Evolutionary conservation across 30 jellyfish, hydroid and myxozoan genomes (phyloP).

Genomic region (Chrysaora quinquecirrha): DNA sequence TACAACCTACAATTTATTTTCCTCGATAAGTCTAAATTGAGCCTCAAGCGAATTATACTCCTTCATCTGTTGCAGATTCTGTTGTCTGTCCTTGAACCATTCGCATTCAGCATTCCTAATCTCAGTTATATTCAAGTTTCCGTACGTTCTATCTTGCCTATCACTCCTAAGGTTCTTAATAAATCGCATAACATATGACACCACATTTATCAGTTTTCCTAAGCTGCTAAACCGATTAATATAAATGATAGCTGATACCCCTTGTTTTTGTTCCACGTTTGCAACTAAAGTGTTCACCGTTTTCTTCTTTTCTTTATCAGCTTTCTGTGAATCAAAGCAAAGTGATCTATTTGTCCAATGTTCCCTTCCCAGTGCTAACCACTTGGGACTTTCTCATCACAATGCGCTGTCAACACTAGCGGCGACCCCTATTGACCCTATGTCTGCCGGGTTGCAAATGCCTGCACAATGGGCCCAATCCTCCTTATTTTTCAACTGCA

Average conservation of each 20-base stretch:
- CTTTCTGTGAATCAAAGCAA: slow-evolving; percentile 12
- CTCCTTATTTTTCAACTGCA: not conserved
- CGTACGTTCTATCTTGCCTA: not conserved
- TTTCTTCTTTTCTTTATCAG: slow-evolving; percentile 19
- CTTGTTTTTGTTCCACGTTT: not conserved
- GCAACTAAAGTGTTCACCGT: slow-evolving; percentile 2
- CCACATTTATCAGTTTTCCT: slow-evolving; percentile 28
- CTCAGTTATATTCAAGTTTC: slow-evolving; percentile 12
- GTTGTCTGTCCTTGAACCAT: slow-evolving; percentile 41
- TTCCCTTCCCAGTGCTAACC: slow-evolving; percentile 20
- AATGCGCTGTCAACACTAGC: slow-evolving; percentile 9
- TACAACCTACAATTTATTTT: not conserved
- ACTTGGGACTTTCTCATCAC: slow-evolving; percentile 58
- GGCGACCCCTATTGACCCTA: slow-evolving; percentile 60
- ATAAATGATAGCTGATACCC: slow-evolving; percentile 12
- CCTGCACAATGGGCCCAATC: slow-evolving; percentile 58
- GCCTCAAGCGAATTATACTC: not conserved
- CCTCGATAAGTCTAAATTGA: not conserved
- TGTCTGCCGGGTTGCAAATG: slow-evolving; percentile 36
- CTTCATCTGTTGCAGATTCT: not conserved
- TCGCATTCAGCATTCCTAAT: slow-evolving; percentile 23
- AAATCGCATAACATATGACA: slow-evolving; percentile 24
- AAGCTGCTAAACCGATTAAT: slow-evolving; percentile 23
- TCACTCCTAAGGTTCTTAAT: not conserved
- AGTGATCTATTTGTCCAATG: slow-evolving; percentile 30